A percentile compares a stretch with the other conserved stretches of the same genome.
phyloP scores from a whole-genome alignment of 2,113 vertebrate genomes.

The Ailurus styani region DNA sequence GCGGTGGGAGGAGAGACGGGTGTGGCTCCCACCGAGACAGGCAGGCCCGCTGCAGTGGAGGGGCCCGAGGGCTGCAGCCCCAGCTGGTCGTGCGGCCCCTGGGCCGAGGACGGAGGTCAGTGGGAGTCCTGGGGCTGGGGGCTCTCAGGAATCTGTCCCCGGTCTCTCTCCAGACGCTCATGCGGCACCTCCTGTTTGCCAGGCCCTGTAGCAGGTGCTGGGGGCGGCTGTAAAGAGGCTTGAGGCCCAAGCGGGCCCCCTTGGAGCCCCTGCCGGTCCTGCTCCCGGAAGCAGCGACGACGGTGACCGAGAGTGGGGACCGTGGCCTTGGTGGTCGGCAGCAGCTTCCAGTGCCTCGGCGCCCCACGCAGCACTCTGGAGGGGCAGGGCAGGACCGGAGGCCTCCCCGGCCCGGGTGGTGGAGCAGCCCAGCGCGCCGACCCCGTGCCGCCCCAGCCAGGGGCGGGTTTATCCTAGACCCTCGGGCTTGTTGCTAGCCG shows the following conservation, averaged over 20 bases:
- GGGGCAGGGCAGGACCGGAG: neutral
- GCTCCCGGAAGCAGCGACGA: constrained; percentile 85
- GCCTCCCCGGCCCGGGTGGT: neutral
- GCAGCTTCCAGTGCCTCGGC: neutral
- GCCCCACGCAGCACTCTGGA: neutral
- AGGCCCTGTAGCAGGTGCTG: constrained; percentile 9
- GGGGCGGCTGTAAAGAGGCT: constrained; percentile 7
- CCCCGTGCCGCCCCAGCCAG: neutral
- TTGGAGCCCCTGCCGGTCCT: neutral
- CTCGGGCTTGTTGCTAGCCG: constrained; percentile 27
- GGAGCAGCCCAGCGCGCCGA: accelerated
- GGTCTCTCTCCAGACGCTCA: neutral
- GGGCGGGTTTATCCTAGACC: constrained; percentile 56
- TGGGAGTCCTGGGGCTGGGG: accelerated
- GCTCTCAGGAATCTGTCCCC: neutral
- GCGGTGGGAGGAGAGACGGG: accelerated
- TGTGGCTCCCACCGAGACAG: neutral
- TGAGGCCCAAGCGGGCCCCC: neutral
- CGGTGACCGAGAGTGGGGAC: constrained; percentile 81
- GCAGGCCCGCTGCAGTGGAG: neutral
- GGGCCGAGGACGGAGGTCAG: neutral
- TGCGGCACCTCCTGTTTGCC: neutral
- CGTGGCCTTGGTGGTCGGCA: neutral
- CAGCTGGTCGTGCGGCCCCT: neutral
- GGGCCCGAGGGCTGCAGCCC: neutral